These are phyloP conservation scores for Rhabdophis nuchalis DNA, from an alignment of 2,797 vertebrate species.

Conservation along the genomic window DNA sequence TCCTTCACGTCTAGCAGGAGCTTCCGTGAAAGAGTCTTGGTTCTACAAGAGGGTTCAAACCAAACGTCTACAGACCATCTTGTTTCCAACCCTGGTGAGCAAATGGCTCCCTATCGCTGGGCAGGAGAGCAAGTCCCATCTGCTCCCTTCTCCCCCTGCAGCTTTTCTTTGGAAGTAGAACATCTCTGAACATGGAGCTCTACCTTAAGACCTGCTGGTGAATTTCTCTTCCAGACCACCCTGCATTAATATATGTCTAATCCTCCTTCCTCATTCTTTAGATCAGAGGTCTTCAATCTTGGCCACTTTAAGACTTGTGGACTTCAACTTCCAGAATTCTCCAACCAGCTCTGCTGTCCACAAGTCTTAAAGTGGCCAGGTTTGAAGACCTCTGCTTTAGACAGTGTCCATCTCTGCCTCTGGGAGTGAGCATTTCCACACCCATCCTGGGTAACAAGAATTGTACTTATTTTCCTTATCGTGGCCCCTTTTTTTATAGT, in stretches of 20 bases:
- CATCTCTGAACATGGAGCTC: background rate
- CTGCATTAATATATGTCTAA: background rate
- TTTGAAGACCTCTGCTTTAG: no score
- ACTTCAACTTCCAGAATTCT: no score
- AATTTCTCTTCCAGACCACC: no score
- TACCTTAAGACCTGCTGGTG: background rate
- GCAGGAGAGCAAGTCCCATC: background rate
- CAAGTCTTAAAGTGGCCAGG: no score
- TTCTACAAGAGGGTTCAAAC: no score
- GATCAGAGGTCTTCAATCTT: no score
- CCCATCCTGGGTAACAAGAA: background rate
- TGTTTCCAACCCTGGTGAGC: background rate
- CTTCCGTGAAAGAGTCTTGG: background rate
- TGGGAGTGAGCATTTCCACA: background rate
- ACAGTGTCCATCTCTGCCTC: no score
- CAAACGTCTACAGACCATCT: background rate
- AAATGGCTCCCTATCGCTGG: background rate
- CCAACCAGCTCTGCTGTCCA: no score
- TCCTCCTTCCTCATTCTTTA: background rate
- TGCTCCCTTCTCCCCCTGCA: no score
- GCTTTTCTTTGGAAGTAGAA: background rate
- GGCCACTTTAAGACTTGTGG: no score
- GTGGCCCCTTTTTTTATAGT: fast-evolving
- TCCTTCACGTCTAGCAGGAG: background rate
- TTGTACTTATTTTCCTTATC: background rate